Conservation (phyloP, 2,113 vertebrate species). For the Erpornis zantholeuca region DNA sequence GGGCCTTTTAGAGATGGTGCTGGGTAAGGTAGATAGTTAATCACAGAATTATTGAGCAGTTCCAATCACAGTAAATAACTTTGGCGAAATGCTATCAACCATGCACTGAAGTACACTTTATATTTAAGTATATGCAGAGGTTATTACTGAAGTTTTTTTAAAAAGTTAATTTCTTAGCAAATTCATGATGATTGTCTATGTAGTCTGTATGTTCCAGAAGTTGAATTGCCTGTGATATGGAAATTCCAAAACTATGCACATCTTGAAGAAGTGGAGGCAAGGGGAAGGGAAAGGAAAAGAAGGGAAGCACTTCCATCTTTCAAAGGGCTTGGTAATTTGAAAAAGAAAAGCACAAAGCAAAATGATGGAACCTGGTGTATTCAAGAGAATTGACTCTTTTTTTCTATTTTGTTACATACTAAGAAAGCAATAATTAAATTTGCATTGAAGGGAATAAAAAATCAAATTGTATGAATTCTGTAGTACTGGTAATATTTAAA, state of each 20-base stretch:
- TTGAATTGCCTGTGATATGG: not conserved
- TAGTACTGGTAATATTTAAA: not conserved
- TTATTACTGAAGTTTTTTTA: not conserved
- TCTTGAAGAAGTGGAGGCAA: not conserved
- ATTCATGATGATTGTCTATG: not conserved
- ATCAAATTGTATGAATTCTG: not conserved
- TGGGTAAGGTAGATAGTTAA: conserved; percentile 6
- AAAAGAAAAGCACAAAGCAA: not conserved
- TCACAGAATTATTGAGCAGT: conserved; percentile 6
- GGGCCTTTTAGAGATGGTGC: not conserved
- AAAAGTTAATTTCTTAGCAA: not conserved
- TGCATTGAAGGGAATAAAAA: not conserved
- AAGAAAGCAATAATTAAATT: not conserved
- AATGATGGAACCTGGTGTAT: not conserved
- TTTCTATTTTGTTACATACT: not conserved
- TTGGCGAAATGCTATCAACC: not conserved
- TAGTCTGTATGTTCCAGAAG: not conserved
- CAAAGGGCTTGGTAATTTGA: not conserved
- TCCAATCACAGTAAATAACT: conserved; percentile 31
- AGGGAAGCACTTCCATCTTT: not conserved
- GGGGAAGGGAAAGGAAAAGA: not conserved
- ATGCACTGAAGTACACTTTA: conserved; percentile 25
- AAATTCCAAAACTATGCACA: not conserved
- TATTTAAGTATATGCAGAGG: not conserved
- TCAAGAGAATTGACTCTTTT: not conserved